Percentiles rank a stretch among this genome's conserved stretches.
Evolutionary conservation across 1,140 invertebrate species (phyloP).

Genomic region (Arctopsyche grandis): DNA sequence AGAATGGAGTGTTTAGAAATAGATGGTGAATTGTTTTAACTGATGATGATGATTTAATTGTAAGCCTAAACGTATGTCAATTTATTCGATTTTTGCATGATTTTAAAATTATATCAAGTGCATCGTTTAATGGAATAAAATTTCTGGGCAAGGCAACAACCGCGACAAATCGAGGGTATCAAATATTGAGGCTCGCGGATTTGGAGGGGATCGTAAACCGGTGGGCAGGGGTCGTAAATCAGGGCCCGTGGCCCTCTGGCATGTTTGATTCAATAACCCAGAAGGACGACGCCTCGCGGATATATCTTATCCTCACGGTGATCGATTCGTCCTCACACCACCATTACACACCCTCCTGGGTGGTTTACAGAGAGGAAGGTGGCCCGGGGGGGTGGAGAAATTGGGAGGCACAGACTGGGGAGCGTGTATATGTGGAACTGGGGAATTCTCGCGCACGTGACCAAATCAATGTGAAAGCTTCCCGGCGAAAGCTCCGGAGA

Average conservation of each 20-base stretch:
- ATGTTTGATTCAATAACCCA: constrained; percentile 45
- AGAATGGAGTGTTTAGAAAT: too few species aligned
- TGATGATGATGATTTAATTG: too few species aligned
- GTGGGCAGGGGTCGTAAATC: constrained; percentile 40
- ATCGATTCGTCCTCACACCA: constrained; percentile 46
- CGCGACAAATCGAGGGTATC: constrained; percentile 35
- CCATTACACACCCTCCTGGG: neutral
- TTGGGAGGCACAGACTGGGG: neutral
- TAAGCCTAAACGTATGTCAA: too few species aligned
- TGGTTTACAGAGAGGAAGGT: neutral
- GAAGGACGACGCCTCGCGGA: constrained; percentile 29
- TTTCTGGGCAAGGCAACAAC: neutral
- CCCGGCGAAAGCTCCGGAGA: constrained; percentile 10
- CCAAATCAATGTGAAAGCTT: constrained; percentile 55
- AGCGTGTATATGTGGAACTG: constrained; percentile 48
- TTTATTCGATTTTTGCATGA: too few species aligned
- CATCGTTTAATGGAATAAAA: neutral
- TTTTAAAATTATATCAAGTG: too few species aligned
- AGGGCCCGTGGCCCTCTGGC: constrained; percentile 21
- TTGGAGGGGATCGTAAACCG: constrained; percentile 34
- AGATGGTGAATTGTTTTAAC: too few species aligned
- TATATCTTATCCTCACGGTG: constrained; percentile 51
- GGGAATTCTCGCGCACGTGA: constrained; percentile 53
- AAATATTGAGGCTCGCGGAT: constrained; percentile 39
- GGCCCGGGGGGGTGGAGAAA: neutral